phyloP scores from a whole-genome alignment of 2,888 invertebrate genomes.

The Caenorhabditis auriculariae region DNA sequence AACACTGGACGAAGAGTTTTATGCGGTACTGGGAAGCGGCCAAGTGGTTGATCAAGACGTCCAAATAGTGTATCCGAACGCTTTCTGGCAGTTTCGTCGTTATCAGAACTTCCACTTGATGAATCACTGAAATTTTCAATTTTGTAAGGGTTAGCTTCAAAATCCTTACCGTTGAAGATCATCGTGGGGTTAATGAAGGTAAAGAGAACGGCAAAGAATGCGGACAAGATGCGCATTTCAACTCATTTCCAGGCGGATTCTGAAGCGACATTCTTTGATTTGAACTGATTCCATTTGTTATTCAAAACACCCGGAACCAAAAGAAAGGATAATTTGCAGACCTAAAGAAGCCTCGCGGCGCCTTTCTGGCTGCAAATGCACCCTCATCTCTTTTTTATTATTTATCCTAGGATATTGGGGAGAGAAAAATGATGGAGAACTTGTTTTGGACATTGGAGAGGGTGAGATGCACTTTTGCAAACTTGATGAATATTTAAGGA shows the following conservation, averaged over 20 bases:
- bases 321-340: conserved; percentile 1
- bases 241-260: conserved; percentile 13
- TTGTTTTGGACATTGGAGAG: no score
- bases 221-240: conserved; percentile 46
- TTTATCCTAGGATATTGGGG: no score
- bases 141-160: neutral
- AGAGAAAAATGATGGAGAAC: no score
- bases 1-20: conserved; percentile 18
- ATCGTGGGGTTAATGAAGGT: conserved; percentile 50
- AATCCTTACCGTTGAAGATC: conserved; percentile 34
- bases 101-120: conserved; percentile 27
- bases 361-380: no score
- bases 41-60: conserved; percentile 10
- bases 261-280: no score
- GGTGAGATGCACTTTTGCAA: no score
- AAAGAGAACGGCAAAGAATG: conserved; percentile 48
- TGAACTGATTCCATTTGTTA: no score
- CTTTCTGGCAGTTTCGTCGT: conserved; percentile 20
- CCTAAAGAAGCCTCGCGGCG: no score
- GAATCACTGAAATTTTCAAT: conserved; percentile 15
- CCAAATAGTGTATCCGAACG: conserved; percentile 11
- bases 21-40: conserved; percentile 15
- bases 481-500: no score
- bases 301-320: no score
- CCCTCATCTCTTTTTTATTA: no score